Base-by-base conservation (phyloP, 1,140 invertebrate genomes). In the Sogatella furcifera region DNA sequence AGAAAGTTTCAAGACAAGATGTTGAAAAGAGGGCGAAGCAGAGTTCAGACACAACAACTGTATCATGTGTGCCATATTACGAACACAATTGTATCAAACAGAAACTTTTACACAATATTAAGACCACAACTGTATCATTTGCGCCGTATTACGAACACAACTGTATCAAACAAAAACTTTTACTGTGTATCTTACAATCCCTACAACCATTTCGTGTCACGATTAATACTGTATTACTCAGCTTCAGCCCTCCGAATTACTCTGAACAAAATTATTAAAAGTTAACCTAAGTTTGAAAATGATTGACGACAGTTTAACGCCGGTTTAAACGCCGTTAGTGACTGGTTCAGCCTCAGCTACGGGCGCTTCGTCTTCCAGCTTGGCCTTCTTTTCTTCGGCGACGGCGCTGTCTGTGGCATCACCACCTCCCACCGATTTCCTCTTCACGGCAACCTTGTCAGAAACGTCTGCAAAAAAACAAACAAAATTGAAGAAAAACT, bases 381-480 rank as follows among this genome's bases (percentile, higher is more conserved):
- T 88, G 57, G 82, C 79, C 65, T 88, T 88, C 72, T 88, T 88
- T 66, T 62, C 84, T 81, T 15, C 73, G 68, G 2, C 71, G 24
- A 22, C 52, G 19, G 49, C 13, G 22, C n/a, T 52, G n/a, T 60
- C 65, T 46, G 71, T 67, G 44, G 72, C 76, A 44, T 76, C 77
- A 38, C 77, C 77, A 60, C 81, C 83, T 5, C 74, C 77, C 14
- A 73, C 72, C 21, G 84, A 86, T 80, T 86, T 87, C 77, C 85
- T 84, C 72, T 87, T 87, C 42, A 46, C n/a, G 17, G 62, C 55
- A 14, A 43, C 21, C 10, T 28, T 61, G 14, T 31, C 59, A 5
- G 28, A 46, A 24, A 44, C 31, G 21, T 56, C 59, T 53, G 24
- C n/a, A 53, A 54, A 5, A 14, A 14, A 58, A 58, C 24, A 9